Evolutionary conservation across 2,797 vertebrate species (phyloP).

Genomic region (Aotus griseimembra): DNA sequence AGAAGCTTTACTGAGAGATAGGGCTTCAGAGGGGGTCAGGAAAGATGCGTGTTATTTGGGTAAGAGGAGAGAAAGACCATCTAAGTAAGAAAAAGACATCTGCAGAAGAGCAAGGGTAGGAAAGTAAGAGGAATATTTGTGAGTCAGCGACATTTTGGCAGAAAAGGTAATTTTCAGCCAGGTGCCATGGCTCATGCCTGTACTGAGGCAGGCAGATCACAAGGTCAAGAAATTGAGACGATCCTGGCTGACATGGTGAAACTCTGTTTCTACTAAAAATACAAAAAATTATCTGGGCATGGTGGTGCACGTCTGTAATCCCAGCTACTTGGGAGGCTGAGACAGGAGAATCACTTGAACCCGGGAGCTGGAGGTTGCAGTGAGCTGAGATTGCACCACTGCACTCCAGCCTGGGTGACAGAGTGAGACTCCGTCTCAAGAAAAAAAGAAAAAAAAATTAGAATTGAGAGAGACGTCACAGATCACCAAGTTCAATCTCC

Average conservation of each 20-base stretch:
- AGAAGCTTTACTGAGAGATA: not conserved
- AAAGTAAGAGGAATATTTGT: not conserved
- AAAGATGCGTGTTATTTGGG: not conserved
- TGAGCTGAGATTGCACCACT: not conserved
- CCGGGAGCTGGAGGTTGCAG: not conserved
- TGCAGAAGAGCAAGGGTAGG: not conserved
- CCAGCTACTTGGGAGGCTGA: not conserved
- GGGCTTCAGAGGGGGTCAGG: not conserved
- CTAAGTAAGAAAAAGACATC: not conserved
- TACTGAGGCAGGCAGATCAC: not conserved
- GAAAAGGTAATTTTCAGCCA: not conserved
- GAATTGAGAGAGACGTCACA: not conserved
- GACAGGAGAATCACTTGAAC: not conserved
- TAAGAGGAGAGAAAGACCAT: not conserved
- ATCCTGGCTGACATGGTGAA: not conserved
- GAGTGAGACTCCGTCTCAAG: not conserved
- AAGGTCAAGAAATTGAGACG: not conserved
- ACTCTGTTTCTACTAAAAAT: not conserved
- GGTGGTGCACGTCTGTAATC: not conserved
- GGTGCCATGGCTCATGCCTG: not conserved
- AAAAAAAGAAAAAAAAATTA: not conserved
- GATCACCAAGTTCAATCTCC: not conserved
- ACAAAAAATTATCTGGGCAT: not conserved
- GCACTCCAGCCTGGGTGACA: not conserved
- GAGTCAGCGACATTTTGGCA: constrained; percentile 1